These are phyloP conservation scores for Crenichthys baileyi DNA, from an alignment of 2,797 vertebrate genomes.

Conservation along the genomic window DNA sequence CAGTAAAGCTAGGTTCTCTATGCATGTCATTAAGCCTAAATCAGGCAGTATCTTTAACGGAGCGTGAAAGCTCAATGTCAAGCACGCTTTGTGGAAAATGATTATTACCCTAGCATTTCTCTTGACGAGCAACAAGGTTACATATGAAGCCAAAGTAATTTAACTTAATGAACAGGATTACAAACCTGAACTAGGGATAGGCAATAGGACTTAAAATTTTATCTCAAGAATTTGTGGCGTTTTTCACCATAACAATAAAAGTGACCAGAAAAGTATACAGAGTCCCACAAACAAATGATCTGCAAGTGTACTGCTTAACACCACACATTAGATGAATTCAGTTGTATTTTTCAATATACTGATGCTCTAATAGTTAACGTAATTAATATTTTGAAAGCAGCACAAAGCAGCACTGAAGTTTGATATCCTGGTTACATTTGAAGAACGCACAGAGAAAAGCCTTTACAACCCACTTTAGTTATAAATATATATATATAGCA, in stretches of 20 bases:
- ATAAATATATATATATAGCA: no score
- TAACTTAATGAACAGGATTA: neutral
- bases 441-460: neutral
- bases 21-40: slow-evolving; percentile 37
- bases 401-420: neutral
- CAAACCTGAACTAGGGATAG: neutral
- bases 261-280: neutral
- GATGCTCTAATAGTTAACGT: neutral
- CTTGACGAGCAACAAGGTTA: neutral
- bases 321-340: no score
- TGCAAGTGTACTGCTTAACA: neutral
- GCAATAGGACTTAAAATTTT: neutral
- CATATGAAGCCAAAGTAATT: neutral
- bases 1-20: slow-evolving; percentile 14
- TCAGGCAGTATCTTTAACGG: slow-evolving; percentile 10
- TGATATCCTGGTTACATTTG: neutral
- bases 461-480: no score
- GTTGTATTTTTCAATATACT: no score
- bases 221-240: neutral
- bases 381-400: neutral
- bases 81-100: neutral
- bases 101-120: neutral
- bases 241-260: neutral
- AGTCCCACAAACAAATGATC: neutral
- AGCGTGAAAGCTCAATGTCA: neutral